A percentile compares a stretch with the other conserved stretches of the same genome.
Evolutionary conservation across 2,797 vertebrate species (phyloP).

Genomic region (Mus spretus): DNA sequence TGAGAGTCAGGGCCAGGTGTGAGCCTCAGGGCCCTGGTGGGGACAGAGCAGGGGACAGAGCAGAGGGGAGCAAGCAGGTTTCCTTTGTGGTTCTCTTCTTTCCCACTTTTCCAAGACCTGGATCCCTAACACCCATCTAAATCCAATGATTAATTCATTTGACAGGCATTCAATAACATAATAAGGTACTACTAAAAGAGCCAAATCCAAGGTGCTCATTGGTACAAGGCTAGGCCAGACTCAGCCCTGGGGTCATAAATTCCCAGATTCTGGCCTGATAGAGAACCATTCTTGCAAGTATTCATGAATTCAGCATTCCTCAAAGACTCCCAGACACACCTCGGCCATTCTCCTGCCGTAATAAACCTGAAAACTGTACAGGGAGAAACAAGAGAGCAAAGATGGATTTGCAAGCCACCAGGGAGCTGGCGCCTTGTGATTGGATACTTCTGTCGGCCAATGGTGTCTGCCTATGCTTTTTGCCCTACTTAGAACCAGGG

Average conservation of each 20-base stretch:
- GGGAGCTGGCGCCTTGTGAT: background rate
- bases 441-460: background rate
- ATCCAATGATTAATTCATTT: background rate
- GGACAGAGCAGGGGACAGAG: too few species aligned
- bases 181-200: background rate
- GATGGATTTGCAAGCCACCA: background rate
- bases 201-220: background rate
- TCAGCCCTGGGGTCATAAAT: background rate
- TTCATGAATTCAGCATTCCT: conserved; percentile 9
- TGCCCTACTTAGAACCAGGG: conserved; percentile 66
- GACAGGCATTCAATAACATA: background rate
- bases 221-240: conserved; percentile 10
- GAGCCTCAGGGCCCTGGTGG: background rate
- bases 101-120: background rate
- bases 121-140: background rate
- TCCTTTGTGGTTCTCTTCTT: background rate
- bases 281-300: background rate
- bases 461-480: conserved; percentile 5
- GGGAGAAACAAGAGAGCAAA: background rate
- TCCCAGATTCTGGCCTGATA: background rate
- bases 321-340: background rate
- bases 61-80: background rate
- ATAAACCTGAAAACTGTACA: conserved; percentile 5
- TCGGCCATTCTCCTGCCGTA: background rate
- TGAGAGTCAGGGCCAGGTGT: background rate